Evolutionary conservation across 2,113 vertebrate species (phyloP).

Genomic region (Psammodynastes pulverulentus): DNA sequence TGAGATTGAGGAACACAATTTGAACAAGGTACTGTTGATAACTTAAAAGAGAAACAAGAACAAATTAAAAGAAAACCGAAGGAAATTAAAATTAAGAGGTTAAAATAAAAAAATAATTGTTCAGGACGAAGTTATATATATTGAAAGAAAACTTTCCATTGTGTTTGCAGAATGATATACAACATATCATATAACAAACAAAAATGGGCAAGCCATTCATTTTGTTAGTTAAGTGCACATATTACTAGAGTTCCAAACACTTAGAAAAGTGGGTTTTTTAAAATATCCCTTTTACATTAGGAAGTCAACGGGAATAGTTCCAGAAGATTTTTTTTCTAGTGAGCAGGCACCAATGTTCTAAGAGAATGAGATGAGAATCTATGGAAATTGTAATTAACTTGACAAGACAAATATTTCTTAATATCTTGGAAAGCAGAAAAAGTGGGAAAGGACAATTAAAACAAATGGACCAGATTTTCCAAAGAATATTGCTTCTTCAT

Average conservation of each 20-base stretch:
- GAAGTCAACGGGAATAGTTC: neutral
- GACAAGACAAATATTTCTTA: neutral
- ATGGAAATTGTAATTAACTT: neutral
- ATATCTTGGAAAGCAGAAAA: neutral
- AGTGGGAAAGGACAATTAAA: neutral
- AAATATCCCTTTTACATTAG: neutral
- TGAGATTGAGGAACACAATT: constrained; percentile 72
- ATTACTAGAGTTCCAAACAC: constrained; percentile 74
- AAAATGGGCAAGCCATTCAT: constrained; percentile 55
- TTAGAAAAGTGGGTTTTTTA: constrained; percentile 63
- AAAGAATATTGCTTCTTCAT: neutral
- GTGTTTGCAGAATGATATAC: constrained; percentile 65
- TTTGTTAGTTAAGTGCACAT: constrained; percentile 57
- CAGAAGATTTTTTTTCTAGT: neutral
- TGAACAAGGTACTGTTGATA: constrained; percentile 78
- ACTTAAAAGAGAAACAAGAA: constrained; percentile 79
- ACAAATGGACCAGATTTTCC: neutral
- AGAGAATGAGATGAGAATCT: too few relatives aligned
- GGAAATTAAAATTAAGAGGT: constrained; percentile 77
- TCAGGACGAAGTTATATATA: constrained; percentile 46
- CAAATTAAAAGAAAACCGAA: constrained; percentile 84
- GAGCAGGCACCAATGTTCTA: neutral
- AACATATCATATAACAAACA: constrained; percentile 67
- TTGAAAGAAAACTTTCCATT: constrained; percentile 62
- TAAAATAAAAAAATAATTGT: constrained; percentile 74